Percentiles rank a stretch among this genome's conserved stretches.
These are phyloP conservation scores for Oxystoma pomonae DNA, from an alignment of 2,888 invertebrate species.

Conservation along the genomic window DNA sequence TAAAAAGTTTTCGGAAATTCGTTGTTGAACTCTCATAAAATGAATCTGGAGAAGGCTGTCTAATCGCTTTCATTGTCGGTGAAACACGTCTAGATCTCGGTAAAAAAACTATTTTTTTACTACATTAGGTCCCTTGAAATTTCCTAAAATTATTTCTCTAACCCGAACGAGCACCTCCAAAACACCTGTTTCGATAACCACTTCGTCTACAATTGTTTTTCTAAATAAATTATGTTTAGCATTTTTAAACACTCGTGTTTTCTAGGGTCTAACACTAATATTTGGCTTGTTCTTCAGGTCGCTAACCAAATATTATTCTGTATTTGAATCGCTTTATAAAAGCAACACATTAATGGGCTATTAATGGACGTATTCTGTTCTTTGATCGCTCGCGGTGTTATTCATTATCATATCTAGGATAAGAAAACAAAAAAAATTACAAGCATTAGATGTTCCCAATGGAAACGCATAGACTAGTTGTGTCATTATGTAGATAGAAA, in stretches of 20 bases:
- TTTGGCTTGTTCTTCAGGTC: conserved; percentile 21
- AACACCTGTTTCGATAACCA: neutral
- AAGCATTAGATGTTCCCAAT: neutral
- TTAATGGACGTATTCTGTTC: conserved; percentile 19
- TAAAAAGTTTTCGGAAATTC: no score
- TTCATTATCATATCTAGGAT: conserved; percentile 15
- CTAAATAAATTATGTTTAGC: conserved; percentile 24
- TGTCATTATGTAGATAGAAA: no score
- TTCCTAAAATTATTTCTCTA: no score
- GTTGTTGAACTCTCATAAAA: no score
- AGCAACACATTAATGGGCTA: conserved; percentile 17
- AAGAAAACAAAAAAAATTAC: neutral
- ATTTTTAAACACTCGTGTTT: conserved; percentile 23
- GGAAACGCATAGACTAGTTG: neutral
- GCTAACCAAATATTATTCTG: conserved; percentile 23
- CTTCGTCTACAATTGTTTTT: conserved; percentile 18
- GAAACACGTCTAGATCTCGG: no score
- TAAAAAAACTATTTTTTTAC: no score
- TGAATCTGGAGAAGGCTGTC: no score
- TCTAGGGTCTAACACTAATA: conserved; percentile 19
- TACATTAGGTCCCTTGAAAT: no score
- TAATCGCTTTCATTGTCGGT: no score
- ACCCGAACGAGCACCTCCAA: neutral
- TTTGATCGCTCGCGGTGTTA: conserved; percentile 11
- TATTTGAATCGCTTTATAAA: conserved; percentile 17